Conservation (phyloP, 2,113 vertebrate species). For the Aspidoscelis tigris region DNA sequence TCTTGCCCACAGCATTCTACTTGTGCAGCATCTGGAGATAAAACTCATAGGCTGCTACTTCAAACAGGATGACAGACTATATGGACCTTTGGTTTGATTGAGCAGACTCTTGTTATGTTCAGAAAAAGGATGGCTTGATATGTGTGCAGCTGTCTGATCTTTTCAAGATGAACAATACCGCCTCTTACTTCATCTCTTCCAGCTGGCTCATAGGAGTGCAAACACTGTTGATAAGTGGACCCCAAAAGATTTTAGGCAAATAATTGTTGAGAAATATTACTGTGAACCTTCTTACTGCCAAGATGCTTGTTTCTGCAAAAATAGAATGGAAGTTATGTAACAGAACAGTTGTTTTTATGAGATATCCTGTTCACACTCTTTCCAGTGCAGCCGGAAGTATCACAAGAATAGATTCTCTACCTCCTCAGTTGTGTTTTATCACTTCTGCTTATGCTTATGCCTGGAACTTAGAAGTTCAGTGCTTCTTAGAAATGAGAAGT, state of each 20-base stretch:
- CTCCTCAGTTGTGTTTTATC: conserved; percentile 61
- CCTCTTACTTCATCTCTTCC: accelerated
- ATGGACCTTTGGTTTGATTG: neutral
- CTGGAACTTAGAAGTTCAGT: conserved; percentile 57
- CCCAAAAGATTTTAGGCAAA: conserved; percentile 19
- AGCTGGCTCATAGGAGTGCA: neutral
- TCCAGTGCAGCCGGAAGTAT: conserved; percentile 66
- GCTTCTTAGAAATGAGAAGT: conserved; percentile 62
- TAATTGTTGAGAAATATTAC: neutral
- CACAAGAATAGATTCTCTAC: conserved; percentile 67
- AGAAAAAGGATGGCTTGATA: neutral
- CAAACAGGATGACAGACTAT: neutral
- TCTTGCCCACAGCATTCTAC: neutral
- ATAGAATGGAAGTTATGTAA: conserved; percentile 43
- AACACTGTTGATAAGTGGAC: neutral
- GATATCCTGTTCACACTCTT: conserved; percentile 67
- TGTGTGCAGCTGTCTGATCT: neutral
- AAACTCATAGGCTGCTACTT: neutral
- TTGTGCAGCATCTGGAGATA: neutral
- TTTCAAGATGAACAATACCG: neutral
- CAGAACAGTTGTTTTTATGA: conserved; percentile 54
- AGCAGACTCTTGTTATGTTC: neutral
- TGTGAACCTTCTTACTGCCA: conserved; percentile 20
- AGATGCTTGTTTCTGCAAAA: conserved; percentile 37
- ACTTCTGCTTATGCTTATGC: conserved; percentile 68